Conservation (phyloP, 2,113 vertebrate species). For the Sinocyclocheilus grahami region DNA sequence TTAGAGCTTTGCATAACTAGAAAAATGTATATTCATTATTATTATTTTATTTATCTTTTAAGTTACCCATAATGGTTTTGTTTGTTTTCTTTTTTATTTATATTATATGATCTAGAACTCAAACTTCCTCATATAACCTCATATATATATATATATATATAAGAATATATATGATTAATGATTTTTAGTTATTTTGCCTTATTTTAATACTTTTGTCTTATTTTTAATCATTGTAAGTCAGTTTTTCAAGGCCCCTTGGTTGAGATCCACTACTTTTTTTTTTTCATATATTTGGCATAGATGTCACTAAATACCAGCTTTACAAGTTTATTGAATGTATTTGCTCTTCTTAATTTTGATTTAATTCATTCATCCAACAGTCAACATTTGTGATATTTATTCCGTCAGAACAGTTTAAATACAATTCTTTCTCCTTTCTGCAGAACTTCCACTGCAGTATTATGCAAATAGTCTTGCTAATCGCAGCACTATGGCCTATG, state of each 20-base stretch:
- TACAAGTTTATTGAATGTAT: not conserved
- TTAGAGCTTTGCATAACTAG: not conserved
- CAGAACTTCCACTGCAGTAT: constrained; percentile 23
- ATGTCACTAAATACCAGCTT: not conserved
- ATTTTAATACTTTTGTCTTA: no score
- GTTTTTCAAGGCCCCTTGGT: no score
- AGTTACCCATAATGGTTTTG: no score
- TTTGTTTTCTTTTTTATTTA: no score
- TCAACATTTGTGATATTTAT: not conserved
- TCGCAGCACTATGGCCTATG: constrained; percentile 21
- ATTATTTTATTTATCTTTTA: no score
- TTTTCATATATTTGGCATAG: not conserved
- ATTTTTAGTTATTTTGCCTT: no score
- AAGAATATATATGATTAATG: no score
- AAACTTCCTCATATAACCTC: no score
- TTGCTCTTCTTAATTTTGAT: not conserved
- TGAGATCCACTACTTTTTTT: no score
- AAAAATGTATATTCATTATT: not conserved
- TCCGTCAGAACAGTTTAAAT: not conserved
- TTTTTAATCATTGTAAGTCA: no score
- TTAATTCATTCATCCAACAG: not conserved
- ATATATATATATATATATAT: no score
- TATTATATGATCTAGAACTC: no score
- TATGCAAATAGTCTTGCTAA: constrained; percentile 23
- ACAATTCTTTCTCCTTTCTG: not conserved